A percentile compares a stretch with the other conserved stretches of the same genome.
Conservation (phyloP, 2,797 vertebrate species). For the Enteromius unitaeniatus region DNA sequence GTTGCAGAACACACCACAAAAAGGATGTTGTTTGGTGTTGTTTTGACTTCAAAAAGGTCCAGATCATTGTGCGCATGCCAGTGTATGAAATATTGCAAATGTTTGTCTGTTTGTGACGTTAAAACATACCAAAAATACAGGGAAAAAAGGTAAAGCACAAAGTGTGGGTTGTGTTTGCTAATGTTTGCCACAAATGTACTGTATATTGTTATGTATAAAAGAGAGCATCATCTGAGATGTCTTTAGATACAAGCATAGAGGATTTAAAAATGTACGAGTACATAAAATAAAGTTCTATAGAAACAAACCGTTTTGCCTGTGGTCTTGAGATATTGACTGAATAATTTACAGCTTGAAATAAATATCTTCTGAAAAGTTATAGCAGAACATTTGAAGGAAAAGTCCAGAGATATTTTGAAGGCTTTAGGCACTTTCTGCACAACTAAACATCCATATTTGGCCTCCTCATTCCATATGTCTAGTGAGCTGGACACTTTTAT, state of each 20-base stretch:
- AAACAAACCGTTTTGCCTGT: conserved; percentile 67
- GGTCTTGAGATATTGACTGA: not conserved
- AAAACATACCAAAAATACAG: conserved; percentile 62
- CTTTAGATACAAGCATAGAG: conserved; percentile 76
- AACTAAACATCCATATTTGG: not conserved
- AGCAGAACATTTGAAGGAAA: not conserved
- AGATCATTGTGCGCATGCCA: conserved; percentile 82
- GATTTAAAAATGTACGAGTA: conserved; percentile 77
- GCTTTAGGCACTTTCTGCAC: not conserved
- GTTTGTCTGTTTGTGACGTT: conserved; percentile 75
- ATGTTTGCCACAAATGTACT: conserved; percentile 76
- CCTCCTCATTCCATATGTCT: not conserved
- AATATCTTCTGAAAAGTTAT: not conserved
- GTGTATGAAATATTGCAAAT: conserved; percentile 77
- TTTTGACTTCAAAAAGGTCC: conserved; percentile 70
- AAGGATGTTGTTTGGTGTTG: conserved; percentile 69
- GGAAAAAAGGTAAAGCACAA: conserved; percentile 78
- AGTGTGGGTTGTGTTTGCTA: conserved; percentile 78
- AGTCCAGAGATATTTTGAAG: not conserved
- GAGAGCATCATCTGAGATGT: conserved; percentile 69
- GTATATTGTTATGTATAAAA: conserved; percentile 70
- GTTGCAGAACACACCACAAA: conserved; percentile 58
- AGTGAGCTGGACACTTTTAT: not conserved
- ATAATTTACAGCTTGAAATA: not conserved
- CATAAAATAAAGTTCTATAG: conserved; percentile 75